Evolutionary conservation across 1,140 invertebrate genomes (phyloP).

Genomic region (Pseudachorutes palmiensis): DNA sequence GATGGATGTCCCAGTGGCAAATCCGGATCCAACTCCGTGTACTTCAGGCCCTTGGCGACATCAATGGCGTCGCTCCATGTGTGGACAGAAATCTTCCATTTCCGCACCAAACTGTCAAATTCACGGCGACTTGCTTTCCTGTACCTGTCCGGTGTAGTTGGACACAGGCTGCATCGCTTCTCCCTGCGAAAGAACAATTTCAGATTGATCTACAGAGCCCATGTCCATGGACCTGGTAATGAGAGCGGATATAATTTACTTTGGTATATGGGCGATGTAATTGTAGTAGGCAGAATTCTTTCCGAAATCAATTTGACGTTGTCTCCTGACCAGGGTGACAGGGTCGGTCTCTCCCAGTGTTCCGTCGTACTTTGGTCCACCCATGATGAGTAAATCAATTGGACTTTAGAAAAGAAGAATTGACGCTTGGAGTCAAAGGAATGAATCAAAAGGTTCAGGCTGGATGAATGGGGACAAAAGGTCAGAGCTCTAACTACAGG

Average conservation of each 20-base stretch:
- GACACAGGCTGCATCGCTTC: slow-evolving; percentile 60
- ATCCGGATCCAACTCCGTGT: no score
- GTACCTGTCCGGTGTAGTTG: slow-evolving; percentile 75
- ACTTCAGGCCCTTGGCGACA: neutral
- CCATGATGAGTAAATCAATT: no score
- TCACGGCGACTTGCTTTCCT: slow-evolving; percentile 76
- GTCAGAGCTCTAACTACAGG: no score
- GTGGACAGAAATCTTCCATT: slow-evolving; percentile 63
- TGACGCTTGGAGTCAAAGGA: no score
- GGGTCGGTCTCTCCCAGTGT: slow-evolving; percentile 58
- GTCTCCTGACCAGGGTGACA: slow-evolving; percentile 60
- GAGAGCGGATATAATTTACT: slow-evolving; percentile 48
- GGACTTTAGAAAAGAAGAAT: no score
- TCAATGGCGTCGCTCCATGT: neutral
- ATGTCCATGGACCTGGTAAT: neutral
- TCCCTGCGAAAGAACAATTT: slow-evolving; percentile 47
- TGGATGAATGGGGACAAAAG: no score
- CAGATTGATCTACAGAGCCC: neutral
- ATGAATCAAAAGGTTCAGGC: no score
- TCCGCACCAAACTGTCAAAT: slow-evolving; percentile 76
- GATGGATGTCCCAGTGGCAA: no score
- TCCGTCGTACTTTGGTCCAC: neutral
- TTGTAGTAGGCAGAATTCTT: slow-evolving; percentile 80
- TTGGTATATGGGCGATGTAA: slow-evolving; percentile 63
- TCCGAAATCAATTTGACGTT: slow-evolving; percentile 90